Evolutionary conservation across 2,888 invertebrate genomes (phyloP), one percentile per base, ranked within the genome.

Genomic region (Itoplectis maculator): DNA sequence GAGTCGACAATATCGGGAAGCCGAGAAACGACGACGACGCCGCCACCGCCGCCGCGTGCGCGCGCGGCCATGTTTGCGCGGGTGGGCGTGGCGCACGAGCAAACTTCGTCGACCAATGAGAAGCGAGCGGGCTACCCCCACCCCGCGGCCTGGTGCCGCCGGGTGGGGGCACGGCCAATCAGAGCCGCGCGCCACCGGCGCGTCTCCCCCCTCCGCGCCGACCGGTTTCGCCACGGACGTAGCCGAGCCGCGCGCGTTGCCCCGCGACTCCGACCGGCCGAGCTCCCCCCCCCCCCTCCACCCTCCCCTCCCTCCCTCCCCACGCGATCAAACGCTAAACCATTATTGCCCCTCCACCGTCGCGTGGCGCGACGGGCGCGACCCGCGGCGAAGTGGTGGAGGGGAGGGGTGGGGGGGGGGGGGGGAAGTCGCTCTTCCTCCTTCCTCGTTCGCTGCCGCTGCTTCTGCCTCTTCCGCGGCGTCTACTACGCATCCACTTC

Each of bases 51-150:
- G 29, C 2, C 29, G 29, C 29, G 2, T n/a, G 1, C 61, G 37
- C 37, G 76, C 84, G 88, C 92, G 91, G 92, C 92, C 92, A 92
- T 92, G 92, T 92, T 92, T 92, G 92, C 92, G 92, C 92, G 91
- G 90, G 86, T 92, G 89, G 92, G 92, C 92, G 92, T 92, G 91
- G 89, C 89, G 87, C 51, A 86, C 84, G 84, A 86, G 79, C 80
- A 83, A 79, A 84, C 87, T 87, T 89, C 89, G 88, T 88, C 88
- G 89, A 89, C 91, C 88, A 90, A 88, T 90, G 89, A 86, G 87
- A 88, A 87, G 88, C 88, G 88, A 88, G 84, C 84, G 40, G 40
- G 82, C 86, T 84, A 74, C 84, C 87, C 89, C 90, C 89, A 87
- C 90, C 86, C 40, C 51, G 29, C 29, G 74, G 69, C 42, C 8